Evolutionary conservation across 2,113 vertebrate genomes (phyloP), one percentile per base, ranked within the genome.

Genomic region (Colius striatus): DNA sequence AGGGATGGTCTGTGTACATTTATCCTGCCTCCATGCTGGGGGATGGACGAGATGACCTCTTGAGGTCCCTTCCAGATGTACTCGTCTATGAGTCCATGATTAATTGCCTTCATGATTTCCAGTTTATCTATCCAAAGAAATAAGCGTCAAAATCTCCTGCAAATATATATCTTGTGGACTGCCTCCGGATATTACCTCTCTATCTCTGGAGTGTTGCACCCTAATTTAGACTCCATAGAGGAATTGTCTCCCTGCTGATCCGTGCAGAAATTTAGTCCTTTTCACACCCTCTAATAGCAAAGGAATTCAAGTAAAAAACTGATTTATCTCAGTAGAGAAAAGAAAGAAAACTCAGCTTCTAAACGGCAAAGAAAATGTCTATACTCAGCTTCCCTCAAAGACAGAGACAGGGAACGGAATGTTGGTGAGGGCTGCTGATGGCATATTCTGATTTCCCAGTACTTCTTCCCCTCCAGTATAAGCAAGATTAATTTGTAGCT

Each of bases 31-130:
- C 27, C 11, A 1, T 89, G 86, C 84, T 95, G 91, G 61, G 76
- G 86, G 70, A 94, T 78, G 76, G 89, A 94, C 38, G 20, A 78
- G 80, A 94, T 93, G 94, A 96, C 94, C 94, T 96, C 89, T 94
- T 89, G 80, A 96, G 81, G 86, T 96, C 86, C 76, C 92, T 92
- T 96, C 76, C 96, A 94, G 92, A 92, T 94, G 91, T 91, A 91
- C 68, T 89, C 12, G 0, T 81, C 94, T 91, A 84, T 81, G 89
- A 96, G 76, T 78, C 76, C 6, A 1, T 96, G 96, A 97, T 97
- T 93, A 97, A 97, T 92, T 95, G 58, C 80, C 84, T 83, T 92
- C 80, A 84, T 92, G 95, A 94, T 93, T 68, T 84, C 62, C 73
- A 91, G 86, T 84, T 94, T 95, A 74, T 94, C 87, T 95, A 92